phyloP scores from a whole-genome alignment of 1,140 invertebrate genomes.

The Saccostrea glomerata region DNA sequence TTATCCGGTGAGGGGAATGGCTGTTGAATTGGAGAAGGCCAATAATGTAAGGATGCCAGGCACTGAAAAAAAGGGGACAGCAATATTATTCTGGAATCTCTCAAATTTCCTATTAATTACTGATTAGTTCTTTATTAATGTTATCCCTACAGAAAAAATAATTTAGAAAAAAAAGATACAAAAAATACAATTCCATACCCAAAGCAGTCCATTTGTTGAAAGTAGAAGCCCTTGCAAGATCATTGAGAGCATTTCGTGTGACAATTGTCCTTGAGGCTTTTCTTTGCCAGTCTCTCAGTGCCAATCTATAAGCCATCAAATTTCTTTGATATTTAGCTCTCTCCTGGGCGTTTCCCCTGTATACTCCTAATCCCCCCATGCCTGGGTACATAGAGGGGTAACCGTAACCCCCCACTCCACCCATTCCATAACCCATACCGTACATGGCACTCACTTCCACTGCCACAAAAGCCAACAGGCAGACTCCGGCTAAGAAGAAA shows the following conservation, averaged over 20 bases:
- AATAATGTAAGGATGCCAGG: background rate
- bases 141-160: too few relatives aligned
- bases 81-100: too few relatives aligned
- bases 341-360: background rate
- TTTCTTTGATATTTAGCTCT: constrained; percentile 8
- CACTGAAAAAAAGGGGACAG: background rate
- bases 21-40: background rate
- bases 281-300: background rate
- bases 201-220: constrained; percentile 13
- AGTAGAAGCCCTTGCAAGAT: background rate
- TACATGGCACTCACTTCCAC: constrained; percentile 21
- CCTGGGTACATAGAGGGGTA: background rate
- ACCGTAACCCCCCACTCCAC: background rate
- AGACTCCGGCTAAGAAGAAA: constrained; percentile 32
- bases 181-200: background rate
- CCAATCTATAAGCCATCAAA: constrained; percentile 9
- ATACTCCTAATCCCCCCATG: background rate
- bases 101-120: too few relatives aligned
- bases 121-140: too few relatives aligned
- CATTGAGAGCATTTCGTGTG: constrained; percentile 13
- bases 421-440: background rate
- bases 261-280: constrained; percentile 16
- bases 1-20: constrained; percentile 7
- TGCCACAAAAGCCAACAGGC: constrained; percentile 28
- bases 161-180: background rate